phyloP scores from a whole-genome alignment of 2,113 vertebrate species.

The Connochaetes taurinus region DNA sequence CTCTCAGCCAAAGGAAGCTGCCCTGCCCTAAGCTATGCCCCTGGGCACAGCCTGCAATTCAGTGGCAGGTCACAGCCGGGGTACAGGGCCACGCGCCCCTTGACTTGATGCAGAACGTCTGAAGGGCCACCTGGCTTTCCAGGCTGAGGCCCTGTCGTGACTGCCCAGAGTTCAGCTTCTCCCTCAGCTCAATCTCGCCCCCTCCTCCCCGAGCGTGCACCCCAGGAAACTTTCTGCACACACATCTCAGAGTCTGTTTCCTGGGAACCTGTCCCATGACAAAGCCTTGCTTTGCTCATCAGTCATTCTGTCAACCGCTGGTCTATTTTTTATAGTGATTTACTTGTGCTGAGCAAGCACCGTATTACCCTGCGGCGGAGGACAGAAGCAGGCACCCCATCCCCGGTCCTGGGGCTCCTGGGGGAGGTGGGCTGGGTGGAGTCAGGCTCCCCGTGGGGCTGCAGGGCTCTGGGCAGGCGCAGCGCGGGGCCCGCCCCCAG shows the following conservation, averaged over 20 bases:
- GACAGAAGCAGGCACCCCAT: background rate
- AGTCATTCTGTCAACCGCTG: background rate
- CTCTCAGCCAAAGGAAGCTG: background rate
- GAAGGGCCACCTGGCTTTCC: background rate
- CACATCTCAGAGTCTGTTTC: background rate
- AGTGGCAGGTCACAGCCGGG: background rate
- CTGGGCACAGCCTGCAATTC: background rate
- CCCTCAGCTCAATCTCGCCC: background rate
- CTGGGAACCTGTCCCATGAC: background rate
- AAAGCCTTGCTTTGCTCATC: background rate
- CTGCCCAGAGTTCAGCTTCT: background rate
- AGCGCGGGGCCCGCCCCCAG: background rate
- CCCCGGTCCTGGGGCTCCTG: background rate
- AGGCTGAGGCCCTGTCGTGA: background rate
- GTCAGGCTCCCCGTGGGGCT: background rate
- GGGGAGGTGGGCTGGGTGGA: background rate
- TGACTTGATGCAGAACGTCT: background rate
- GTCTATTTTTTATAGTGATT: background rate
- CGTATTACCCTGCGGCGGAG: background rate
- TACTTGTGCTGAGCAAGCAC: background rate
- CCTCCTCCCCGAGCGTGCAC: fast-evolving
- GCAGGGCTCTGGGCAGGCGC: background rate
- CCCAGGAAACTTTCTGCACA: background rate
- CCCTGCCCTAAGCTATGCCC: background rate
- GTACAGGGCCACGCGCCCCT: background rate